Evolutionary conservation across 2,888 invertebrate genomes (phyloP).

Genomic region (Idaea dimidiata): DNA sequence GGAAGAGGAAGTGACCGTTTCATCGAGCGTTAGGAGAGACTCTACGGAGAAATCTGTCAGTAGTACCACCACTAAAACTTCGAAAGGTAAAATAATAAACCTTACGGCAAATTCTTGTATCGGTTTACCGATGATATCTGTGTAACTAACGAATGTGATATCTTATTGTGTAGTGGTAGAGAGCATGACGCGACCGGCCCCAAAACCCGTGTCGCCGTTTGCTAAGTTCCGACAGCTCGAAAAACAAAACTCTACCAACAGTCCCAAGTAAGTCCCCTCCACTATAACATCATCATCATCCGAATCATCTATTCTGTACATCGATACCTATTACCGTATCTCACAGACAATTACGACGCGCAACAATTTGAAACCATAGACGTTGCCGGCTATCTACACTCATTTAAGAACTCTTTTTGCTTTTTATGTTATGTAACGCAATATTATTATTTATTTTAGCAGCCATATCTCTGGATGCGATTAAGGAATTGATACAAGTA

Average conservation of each 20-base stretch:
- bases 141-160: neutral
- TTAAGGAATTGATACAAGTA: constrained; percentile 68
- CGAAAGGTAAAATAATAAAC: constrained; percentile 71
- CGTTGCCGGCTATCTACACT: constrained; percentile 16
- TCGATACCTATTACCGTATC: constrained; percentile 6
- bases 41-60: constrained; percentile 81
- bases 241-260: constrained; percentile 89
- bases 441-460: constrained; percentile 68
- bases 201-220: constrained; percentile 91
- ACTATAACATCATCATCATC: neutral
- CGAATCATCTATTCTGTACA: neutral
- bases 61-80: constrained; percentile 81
- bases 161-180: constrained; percentile 72
- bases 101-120: neutral
- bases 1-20: constrained; percentile 71
- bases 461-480: constrained; percentile 69
- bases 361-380: neutral
- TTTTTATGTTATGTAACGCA: constrained; percentile 54
- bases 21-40: constrained; percentile 73
- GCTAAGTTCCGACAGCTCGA: constrained; percentile 96
- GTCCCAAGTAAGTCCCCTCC: constrained; percentile 85
- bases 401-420: constrained; percentile 40
- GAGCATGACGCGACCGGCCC: constrained; percentile 71
- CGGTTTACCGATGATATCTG: neutral
- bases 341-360: constrained; percentile 11